A percentile compares a stretch with the other conserved stretches of the same genome.
phyloP scores from a whole-genome alignment of 2,113 vertebrate species.

The Seriola rivoliana region DNA sequence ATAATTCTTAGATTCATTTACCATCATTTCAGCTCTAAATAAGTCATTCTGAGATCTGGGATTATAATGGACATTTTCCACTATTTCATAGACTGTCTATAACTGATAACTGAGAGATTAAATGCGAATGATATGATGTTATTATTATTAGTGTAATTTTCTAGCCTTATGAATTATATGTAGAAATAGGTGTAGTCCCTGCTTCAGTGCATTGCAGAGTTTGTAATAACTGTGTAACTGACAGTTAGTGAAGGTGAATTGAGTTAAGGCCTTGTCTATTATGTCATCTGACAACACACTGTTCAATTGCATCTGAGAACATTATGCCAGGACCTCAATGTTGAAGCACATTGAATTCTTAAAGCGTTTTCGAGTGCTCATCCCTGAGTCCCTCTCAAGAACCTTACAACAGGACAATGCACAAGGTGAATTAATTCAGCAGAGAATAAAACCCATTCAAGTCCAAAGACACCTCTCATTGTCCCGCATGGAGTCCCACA shows the following conservation, averaged over 20 bases:
- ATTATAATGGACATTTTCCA: too few species aligned
- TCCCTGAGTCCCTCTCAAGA: constrained; percentile 24
- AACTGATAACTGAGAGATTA: background rate
- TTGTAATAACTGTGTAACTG: constrained; percentile 15
- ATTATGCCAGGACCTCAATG: constrained; percentile 16
- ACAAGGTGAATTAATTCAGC: constrained; percentile 67
- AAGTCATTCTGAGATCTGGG: too few species aligned
- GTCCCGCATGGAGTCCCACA: constrained; percentile 55
- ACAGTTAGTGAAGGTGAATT: constrained; percentile 9
- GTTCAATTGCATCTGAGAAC: constrained; percentile 34
- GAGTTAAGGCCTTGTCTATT: constrained; percentile 50
- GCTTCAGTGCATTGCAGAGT: constrained; percentile 6
- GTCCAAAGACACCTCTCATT: constrained; percentile 47
- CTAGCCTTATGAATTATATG: background rate
- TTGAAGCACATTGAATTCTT: constrained; percentile 48
- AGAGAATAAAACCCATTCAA: constrained; percentile 68
- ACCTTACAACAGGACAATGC: constrained; percentile 52
- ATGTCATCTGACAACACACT: constrained; percentile 43
- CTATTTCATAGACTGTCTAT: too few species aligned
- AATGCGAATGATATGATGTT: background rate
- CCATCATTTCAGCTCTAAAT: background rate
- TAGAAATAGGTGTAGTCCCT: background rate
- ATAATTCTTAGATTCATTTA: background rate
- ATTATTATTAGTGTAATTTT: background rate
- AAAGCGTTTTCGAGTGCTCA: constrained; percentile 31